Evolutionary conservation across 1,140 invertebrate genomes (phyloP), one percentile per base, ranked within the genome.

Genomic region (Zaprionus nigranus): DNA sequence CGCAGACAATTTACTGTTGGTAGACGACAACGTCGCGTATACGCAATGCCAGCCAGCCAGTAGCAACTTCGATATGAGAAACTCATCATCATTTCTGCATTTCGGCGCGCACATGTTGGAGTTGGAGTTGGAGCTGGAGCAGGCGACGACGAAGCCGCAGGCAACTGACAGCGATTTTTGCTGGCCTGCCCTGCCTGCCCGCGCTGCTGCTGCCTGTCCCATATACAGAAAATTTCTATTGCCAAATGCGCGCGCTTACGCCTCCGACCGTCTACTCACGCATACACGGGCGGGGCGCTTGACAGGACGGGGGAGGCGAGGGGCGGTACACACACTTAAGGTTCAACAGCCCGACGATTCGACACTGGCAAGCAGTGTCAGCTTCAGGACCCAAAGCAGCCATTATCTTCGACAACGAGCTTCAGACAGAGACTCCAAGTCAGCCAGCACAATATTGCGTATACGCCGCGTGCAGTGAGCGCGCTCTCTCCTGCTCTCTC

Each of bases 261-360:
- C 81, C 78, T 79, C 67, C 70, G 65, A n/a, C 46, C 49, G 40
- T 58, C 54, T 51, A 69, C 46, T 26, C 38, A 20, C n/a, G 11
- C 57, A 56, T 34, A 38, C 28, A 61, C 46, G 28, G 24, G 68
- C 28, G 59, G 17, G 74, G 75, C 76, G 67, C 64, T 76, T 72
- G 80, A 60, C 62, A 40, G 24, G 59, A 30, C 54, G 34, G 38
- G 22, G n/a, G 49, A 60, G 67, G 70, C 66, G 76, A 75, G n/a
- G n/a, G 40, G 40, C 40, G n/a, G 40, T 56, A 81, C 75, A 90
- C 75, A 85, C 79, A 88, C 85, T 90, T 78, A 90, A 88, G 78
- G 84, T 88, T 88, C 84, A 88, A 88, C 84, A 88, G 84, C 84
- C 85, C 84, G 78, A 79, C 83, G 83, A 82, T 87, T 82, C 83